Evolutionary conservation across 1,140 invertebrate genomes (phyloP).

Genomic region (Octopus bimaculoides): DNA sequence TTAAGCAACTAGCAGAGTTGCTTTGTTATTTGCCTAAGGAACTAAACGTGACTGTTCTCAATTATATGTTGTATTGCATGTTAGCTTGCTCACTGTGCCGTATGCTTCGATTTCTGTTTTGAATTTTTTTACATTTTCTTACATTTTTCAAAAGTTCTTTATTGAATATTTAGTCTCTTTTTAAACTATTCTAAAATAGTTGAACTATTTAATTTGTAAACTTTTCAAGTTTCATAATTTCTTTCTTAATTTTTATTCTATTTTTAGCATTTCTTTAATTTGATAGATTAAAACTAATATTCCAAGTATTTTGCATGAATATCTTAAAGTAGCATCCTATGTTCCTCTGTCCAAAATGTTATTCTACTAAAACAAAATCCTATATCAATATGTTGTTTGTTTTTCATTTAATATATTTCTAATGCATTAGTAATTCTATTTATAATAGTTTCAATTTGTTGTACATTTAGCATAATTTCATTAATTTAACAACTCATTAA

Average conservation of each 20-base stretch:
- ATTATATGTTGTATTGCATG: constrained; percentile 10
- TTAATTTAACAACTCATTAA: too few species aligned
- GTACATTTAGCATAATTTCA: too few species aligned
- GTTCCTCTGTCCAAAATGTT: constrained; percentile 2
- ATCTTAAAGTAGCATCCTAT: constrained; percentile 1
- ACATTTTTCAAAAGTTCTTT: neutral
- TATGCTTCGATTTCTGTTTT: constrained; percentile 7
- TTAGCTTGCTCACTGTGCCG: constrained; percentile 2
- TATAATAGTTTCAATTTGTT: too few species aligned
- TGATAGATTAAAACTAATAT: constrained; percentile 5
- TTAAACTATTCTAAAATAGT: neutral
- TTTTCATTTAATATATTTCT: too few species aligned
- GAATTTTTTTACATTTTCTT: neutral
- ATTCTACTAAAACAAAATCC: too few species aligned
- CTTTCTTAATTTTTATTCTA: neutral
- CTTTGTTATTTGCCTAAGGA: constrained; percentile 8
- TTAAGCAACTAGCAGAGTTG: constrained; percentile 4
- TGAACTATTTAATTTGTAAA: constrained; percentile 10
- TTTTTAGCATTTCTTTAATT: constrained; percentile 9
- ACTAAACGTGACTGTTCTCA: constrained; percentile 12
- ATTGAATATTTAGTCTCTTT: neutral
- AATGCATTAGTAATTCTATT: too few species aligned
- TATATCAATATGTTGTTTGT: too few species aligned
- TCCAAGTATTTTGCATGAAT: neutral
- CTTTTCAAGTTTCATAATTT: neutral